phyloP scores from a whole-genome alignment of 2,113 vertebrate species.

The Macquaria ambigua region DNA sequence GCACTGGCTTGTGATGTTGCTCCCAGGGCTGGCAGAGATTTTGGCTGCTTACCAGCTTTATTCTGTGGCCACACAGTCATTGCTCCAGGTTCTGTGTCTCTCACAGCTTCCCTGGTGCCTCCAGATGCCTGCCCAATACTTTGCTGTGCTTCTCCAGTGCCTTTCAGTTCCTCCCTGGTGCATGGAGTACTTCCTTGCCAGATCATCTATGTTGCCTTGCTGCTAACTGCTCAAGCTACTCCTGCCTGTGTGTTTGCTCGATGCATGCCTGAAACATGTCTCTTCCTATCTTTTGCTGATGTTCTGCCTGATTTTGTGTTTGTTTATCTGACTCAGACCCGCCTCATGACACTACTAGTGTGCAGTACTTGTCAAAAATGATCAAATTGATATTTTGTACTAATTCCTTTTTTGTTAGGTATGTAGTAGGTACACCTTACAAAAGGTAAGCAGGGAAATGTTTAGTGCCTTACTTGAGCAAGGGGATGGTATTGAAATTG shows the following conservation, averaged over 20 bases:
- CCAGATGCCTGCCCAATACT: slow-evolving; percentile 23
- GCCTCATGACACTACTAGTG: not conserved
- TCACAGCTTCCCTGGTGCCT: slow-evolving; percentile 16
- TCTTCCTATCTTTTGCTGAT: not conserved
- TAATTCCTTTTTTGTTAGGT: not conserved
- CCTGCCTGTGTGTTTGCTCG: not conserved
- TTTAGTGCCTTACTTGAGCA: not conserved
- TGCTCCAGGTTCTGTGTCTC: slow-evolving; percentile 31
- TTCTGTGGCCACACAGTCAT: slow-evolving; percentile 17
- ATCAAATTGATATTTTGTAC: not conserved
- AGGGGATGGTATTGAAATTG: not conserved
- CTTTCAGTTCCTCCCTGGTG: slow-evolving; percentile 17
- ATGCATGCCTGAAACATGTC: not conserved
- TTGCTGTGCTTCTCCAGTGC: slow-evolving; percentile 5
- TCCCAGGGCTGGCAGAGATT: slow-evolving; percentile 31
- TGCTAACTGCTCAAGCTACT: slow-evolving; percentile 1
- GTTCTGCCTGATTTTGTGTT: not conserved
- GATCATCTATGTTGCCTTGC: not conserved
- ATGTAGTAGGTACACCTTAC: not conserved
- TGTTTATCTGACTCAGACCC: not conserved
- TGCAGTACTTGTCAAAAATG: not conserved
- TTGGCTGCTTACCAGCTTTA: slow-evolving; percentile 32
- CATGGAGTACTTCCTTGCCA: slow-evolving; percentile 2
- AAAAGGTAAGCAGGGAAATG: not conserved
- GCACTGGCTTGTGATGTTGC: slow-evolving; percentile 23